These are phyloP conservation scores for Channa maculata DNA, from an alignment of 2,113 vertebrate genomes.

Conservation along the genomic window DNA sequence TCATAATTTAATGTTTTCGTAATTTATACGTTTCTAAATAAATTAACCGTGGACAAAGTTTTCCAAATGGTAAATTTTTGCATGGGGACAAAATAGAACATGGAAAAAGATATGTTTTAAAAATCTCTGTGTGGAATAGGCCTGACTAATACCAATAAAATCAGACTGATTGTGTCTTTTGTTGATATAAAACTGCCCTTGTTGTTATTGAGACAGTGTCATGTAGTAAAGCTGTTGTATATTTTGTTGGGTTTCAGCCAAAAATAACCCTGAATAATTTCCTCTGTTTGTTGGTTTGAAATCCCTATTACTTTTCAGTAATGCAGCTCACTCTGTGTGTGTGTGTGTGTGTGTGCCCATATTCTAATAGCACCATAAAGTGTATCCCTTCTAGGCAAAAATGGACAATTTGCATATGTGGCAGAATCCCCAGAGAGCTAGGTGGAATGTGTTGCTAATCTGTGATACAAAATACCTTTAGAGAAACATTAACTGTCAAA, in stretches of 20 bases:
- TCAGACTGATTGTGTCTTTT: not conserved
- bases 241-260: slow-evolving; percentile 22
- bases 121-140: too few species aligned
- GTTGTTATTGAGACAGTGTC: not conserved
- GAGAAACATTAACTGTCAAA: too few species aligned
- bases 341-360: not conserved
- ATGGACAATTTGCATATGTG: slow-evolving; percentile 36
- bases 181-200: not conserved
- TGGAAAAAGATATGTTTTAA: too few species aligned
- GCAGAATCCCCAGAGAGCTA: slow-evolving; percentile 26
- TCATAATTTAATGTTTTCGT: too few species aligned
- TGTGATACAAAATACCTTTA: slow-evolving; percentile 6
- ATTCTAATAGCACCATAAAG: slow-evolving; percentile 32
- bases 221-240: not conserved
- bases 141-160: not conserved
- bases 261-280: slow-evolving; percentile 13
- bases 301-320: slow-evolving; percentile 25
- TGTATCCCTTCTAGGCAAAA: slow-evolving; percentile 26
- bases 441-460: slow-evolving; percentile 10
- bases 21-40: too few species aligned
- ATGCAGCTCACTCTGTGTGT: not conserved
- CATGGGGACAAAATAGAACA: too few species aligned
- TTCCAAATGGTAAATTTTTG: too few species aligned
- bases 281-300: slow-evolving; percentile 25
- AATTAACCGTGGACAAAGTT: too few species aligned